Evolutionary conservation across 2,797 vertebrate species (phyloP), one percentile per base, ranked within the genome.

Genomic region (Gadopsis marmoratus): DNA sequence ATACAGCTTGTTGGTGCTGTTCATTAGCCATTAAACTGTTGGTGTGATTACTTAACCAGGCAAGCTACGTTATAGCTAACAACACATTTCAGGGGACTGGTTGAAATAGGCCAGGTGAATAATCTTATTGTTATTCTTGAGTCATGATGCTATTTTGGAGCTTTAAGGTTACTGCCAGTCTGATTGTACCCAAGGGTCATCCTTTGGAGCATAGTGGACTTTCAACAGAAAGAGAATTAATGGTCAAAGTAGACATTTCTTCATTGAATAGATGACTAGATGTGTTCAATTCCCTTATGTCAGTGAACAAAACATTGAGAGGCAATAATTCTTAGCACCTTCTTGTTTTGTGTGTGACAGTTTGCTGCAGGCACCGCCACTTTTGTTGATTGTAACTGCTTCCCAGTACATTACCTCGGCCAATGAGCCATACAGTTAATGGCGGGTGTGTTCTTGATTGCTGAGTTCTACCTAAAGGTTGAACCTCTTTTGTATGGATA

Each of bases 401-500:
- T 77, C 74, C 26, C 50, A 56, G 29, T 73, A 60, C 80, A 71
- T 88, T 82, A 66, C 65, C 63, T 65, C 14, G 19, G 53, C 65
- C 83, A 79, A 53, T 80, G 80, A 88, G 81, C 81, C 73, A 1
- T 31, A 17, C 67, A 37, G 66, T 81, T 83, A 74, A 81, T 87
- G 70, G 54, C n/a, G 13, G 14, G 21, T 39, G 43, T 79, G 80
- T 41, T 91, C 77, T 64, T 63, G 50, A 80, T 82, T 63, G 66
- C 76, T 69, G 65, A 78, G 64, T 86, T 83, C 79, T 66, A 67
- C 79, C 87, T 61, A 82, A 81, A 91, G 86, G 92, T 90, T 93
- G 89, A 75, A 71, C 90, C 75, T 88, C 78, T 89, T 92, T 91
- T 86, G 78, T 90, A 90, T 93, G 91, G 83, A 90, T 90, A 92